Base-by-base conservation (phyloP, 2,797 vertebrate species). In the Chrosomus eos region DNA sequence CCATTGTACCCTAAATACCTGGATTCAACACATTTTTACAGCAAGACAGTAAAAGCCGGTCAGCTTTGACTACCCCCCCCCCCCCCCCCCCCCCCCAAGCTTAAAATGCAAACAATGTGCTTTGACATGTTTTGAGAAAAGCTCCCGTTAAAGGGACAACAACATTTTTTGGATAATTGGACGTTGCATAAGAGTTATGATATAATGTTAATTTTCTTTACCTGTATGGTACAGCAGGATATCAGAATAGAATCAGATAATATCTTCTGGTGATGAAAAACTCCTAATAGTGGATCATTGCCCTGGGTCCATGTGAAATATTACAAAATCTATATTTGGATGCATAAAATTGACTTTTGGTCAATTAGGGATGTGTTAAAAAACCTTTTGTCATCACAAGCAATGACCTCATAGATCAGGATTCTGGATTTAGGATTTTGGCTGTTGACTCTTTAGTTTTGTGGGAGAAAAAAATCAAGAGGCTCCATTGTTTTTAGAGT, bases 21-120 rank as follows among this genome's bases (percentile, higher is more conserved):
- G 79, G 78, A 80, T 80, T 80, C 14, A 55, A 80, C 4, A 36
- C 10, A 26, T 53, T 80, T 67, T 80, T 36, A n/a, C 3, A 79
- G 19, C 33, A 79, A 51, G 43, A 53, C 43, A 80, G 2, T 68
- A 55, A 55, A 68, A 70, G 45, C 45, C 4, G 2, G 13, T 16
- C 26, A 53, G 78, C 21, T 80, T 38, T 36, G 45, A 36, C 43
- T n/a, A n/a, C n/a, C n/a, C n/a, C n/a, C n/a, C n/a, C n/a, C n/a
- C n/a, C n/a, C n/a, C n/a, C n/a, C n/a, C n/a, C n/a, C n/a, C 4
- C 2, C 9, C 26, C 40, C 21, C 38, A 45, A 23, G 19, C 26
- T 64, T 79, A 21, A 31, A 80, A 66, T 31, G 26, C 19, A 45
- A 79, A 79, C 40, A 76, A 76, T 79, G 60, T 33, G 21, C 40